A percentile compares a stretch with the other conserved stretches of the same genome.
Evolutionary conservation across 2,113 vertebrate species (phyloP).

Genomic region (Mixornis gularis): DNA sequence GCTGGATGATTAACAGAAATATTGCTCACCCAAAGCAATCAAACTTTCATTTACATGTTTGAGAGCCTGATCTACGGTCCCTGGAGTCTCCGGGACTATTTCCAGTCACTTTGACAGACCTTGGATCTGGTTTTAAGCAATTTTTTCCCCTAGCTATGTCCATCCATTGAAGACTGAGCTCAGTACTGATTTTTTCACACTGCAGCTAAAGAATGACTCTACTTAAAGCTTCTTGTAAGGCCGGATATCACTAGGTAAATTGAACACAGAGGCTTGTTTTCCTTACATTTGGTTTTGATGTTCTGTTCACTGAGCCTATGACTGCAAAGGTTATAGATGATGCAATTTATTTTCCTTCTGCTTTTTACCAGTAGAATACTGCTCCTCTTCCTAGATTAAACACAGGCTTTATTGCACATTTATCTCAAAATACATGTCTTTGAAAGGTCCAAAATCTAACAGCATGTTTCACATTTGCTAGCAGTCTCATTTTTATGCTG

Average conservation of each 20-base stretch:
- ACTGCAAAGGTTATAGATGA: conserved; percentile 62
- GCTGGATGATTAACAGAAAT: conserved; percentile 29
- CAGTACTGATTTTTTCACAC: conserved; percentile 30
- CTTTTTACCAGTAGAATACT: conserved; percentile 51
- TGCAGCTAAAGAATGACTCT: conserved; percentile 15
- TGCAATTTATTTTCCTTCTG: conserved; percentile 63
- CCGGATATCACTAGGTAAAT: conserved; percentile 56
- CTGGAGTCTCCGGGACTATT: neutral
- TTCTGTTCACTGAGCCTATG: conserved; percentile 61
- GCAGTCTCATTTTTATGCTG: neutral
- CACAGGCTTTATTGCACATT: conserved; percentile 50
- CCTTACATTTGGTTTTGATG: conserved; percentile 67
- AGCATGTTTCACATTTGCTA: conserved; percentile 13
- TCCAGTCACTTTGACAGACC: neutral
- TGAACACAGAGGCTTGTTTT: conserved; percentile 60
- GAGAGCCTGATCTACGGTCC: neutral
- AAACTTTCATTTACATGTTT: conserved; percentile 2
- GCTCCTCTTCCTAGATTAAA: conserved; percentile 53
- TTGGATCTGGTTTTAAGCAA: neutral
- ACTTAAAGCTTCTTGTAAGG: conserved; percentile 20
- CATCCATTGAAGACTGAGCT: neutral
- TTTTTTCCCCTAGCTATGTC: neutral
- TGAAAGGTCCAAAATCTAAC: conserved; percentile 13
- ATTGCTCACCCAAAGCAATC: conserved; percentile 31
- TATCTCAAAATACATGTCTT: conserved; percentile 40